phyloP scores from a whole-genome alignment of 2,888 invertebrate genomes.

The Agrotis segetum region DNA sequence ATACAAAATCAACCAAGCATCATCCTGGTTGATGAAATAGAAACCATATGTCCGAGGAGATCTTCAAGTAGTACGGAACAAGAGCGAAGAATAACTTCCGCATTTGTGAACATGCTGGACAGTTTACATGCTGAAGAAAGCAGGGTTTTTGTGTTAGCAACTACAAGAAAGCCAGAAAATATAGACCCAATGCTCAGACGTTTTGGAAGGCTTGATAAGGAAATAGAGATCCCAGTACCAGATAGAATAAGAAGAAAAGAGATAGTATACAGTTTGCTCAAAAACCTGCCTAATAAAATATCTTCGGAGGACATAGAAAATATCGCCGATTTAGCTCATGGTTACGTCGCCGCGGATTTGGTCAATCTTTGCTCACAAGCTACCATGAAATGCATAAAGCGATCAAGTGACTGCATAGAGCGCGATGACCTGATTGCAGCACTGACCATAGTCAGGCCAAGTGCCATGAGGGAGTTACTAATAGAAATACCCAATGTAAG shows the following conservation, averaged over 20 bases:
- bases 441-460: conserved; percentile 94
- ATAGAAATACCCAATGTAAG: conserved; percentile 97
- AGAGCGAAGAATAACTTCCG: conserved; percentile 93
- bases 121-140: conserved; percentile 88
- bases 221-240: conserved; percentile 95
- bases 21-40: conserved; percentile 96
- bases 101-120: conserved; percentile 92
- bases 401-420: conserved; percentile 77
- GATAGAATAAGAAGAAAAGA: conserved; percentile 92
- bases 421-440: conserved; percentile 92
- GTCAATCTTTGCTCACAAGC: conserved; percentile 95
- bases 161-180: conserved; percentile 94
- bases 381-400: conserved; percentile 91
- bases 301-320: conserved; percentile 90
- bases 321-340: conserved; percentile 95
- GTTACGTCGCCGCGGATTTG: conserved; percentile 97
- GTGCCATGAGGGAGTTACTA: conserved; percentile 97
- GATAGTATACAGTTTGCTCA: conserved; percentile 93
- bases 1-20: conserved; percentile 93
- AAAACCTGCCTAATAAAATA: conserved; percentile 90
- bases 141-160: conserved; percentile 94
- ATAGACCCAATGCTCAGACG: conserved; percentile 94
- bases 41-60: conserved; percentile 94
- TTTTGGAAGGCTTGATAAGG: conserved; percentile 95
- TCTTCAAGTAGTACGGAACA: conserved; percentile 92